phyloP scores from a whole-genome alignment of 2,113 vertebrate genomes.

The Ictalurus punctatus region DNA sequence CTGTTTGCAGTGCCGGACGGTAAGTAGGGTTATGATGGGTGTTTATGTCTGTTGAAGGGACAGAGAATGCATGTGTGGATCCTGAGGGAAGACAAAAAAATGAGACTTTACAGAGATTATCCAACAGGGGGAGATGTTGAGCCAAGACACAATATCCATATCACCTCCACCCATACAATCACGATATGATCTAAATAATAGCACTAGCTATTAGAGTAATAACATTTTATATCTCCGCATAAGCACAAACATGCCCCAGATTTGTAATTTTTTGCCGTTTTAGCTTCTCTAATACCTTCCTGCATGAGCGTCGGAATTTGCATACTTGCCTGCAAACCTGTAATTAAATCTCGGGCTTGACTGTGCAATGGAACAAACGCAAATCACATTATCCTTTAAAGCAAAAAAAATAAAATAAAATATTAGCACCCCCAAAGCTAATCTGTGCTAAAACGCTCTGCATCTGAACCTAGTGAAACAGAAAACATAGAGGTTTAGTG shows the following conservation, averaged over 20 bases:
- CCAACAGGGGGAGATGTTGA: constrained; percentile 77
- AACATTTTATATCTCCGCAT: constrained; percentile 35
- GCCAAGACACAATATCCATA: constrained; percentile 47
- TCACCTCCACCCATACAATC: constrained; percentile 19
- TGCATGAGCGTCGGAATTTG: constrained; percentile 15
- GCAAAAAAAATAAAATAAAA: neutral
- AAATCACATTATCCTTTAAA: constrained; percentile 34
- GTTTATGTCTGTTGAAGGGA: neutral
- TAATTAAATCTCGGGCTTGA: constrained; percentile 41
- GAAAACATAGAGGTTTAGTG: constrained; percentile 14
- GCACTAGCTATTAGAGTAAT: constrained; percentile 30
- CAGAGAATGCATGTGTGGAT: neutral
- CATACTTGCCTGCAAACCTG: constrained; percentile 33
- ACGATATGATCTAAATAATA: constrained; percentile 33
- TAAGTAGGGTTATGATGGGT: constrained; percentile 68
- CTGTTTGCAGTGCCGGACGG: constrained; percentile 96
- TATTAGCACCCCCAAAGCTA: constrained; percentile 1
- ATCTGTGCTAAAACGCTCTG: neutral
- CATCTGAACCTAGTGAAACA: neutral
- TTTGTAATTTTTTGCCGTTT: constrained; percentile 35
- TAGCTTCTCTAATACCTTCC: constrained; percentile 32
- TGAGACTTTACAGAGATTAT: neutral
- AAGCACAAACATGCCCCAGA: constrained; percentile 33
- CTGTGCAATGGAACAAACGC: constrained; percentile 23
- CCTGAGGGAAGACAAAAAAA: neutral